These are phyloP conservation scores for Clupea harengus DNA, from an alignment of 2,113 vertebrate genomes.

Conservation along the genomic window DNA sequence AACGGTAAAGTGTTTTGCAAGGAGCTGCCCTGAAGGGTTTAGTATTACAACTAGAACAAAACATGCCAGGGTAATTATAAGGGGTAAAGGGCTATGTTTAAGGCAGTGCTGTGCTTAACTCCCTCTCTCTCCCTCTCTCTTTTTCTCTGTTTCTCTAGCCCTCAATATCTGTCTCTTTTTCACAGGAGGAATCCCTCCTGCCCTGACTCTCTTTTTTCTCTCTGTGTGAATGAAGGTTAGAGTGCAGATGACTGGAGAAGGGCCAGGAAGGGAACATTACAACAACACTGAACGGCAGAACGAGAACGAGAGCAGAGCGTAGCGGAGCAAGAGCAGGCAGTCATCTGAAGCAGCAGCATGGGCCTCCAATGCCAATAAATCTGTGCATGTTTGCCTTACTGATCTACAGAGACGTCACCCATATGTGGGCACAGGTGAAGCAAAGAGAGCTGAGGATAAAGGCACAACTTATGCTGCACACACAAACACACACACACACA, in stretches of 20 bases:
- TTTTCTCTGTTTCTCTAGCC: slow-evolving; percentile 25
- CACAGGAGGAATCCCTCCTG: slow-evolving; percentile 49
- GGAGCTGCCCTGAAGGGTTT: slow-evolving; percentile 70
- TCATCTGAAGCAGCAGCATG: slow-evolving; percentile 57
- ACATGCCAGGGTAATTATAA: slow-evolving; percentile 82
- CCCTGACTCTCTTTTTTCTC: slow-evolving; percentile 43
- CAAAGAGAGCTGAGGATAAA: not conserved
- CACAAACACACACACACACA: not conserved
- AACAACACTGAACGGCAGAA: slow-evolving; percentile 54
- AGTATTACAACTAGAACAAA: slow-evolving; percentile 71
- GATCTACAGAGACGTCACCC: slow-evolving; percentile 8
- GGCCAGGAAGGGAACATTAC: slow-evolving; percentile 62
- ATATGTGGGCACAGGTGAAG: slow-evolving; percentile 1
- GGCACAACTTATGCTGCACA: not conserved
- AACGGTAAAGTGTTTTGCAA: not conserved
- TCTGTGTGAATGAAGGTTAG: slow-evolving; percentile 56
- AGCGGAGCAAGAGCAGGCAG: slow-evolving; percentile 50
- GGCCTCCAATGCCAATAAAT: slow-evolving; percentile 11
- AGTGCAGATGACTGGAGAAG: slow-evolving; percentile 56
- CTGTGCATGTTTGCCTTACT: slow-evolving; percentile 9
- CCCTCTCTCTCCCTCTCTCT: slow-evolving; percentile 18
- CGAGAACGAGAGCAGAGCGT: slow-evolving; percentile 44
- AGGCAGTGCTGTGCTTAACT: slow-evolving; percentile 39
- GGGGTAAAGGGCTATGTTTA: slow-evolving; percentile 62
- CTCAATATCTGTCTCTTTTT: slow-evolving; percentile 14